Evolutionary conservation across 64 coral and sea anemone genomes (phyloP), one percentile per base, ranked within the genome.

Genomic region (Exaiptasia diaphana): DNA sequence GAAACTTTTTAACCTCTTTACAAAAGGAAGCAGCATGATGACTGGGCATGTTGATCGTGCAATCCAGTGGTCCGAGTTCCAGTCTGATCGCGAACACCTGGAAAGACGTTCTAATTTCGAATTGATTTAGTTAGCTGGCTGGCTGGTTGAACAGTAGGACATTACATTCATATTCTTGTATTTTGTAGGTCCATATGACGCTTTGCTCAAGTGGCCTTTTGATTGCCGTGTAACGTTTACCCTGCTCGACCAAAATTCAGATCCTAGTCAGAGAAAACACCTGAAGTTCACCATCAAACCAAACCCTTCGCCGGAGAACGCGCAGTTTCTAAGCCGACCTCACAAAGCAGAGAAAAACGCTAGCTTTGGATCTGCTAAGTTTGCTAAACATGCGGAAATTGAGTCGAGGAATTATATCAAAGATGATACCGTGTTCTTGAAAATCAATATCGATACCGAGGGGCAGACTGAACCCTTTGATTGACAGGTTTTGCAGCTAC

Each of bases 161-260:
- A n/a, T n/a, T n/a, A n/a, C n/a, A n/a, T n/a, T n/a, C n/a, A n/a
- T n/a, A n/a, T n/a, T n/a, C n/a, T n/a, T n/a, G n/a, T n/a, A n/a
- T n/a, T n/a, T n/a, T 85, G 30, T 37, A 93, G 85, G 85, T 26
- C 79, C 86, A 4, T 93, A 70, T 74, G 91, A 93, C 34, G 49
- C 91, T 11, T 70, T 93, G 7, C 50, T 93, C n/a, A 93, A 88
- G 58, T 93, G 79, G 91, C 91, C 91, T 10, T 93, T 83, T 25
- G 86, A 88, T 41, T 93, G 88, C 25, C 85, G 91, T 0, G 86
- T 83, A 20, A 83, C 78, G 0, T 93, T 93, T 27, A 77, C 48
- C 12, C 85, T 93, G 2, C 79, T 93, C 11, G 85, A 93, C 54
- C 85, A 93, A 67, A 83, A 70, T 32, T 35, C 74, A 20, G 73